A percentile compares a stretch with the other conserved stretches of the same genome.
These are phyloP conservation scores for Sceloporus tristichus DNA, from an alignment of 2,113 vertebrate genomes.

Conservation along the genomic window DNA sequence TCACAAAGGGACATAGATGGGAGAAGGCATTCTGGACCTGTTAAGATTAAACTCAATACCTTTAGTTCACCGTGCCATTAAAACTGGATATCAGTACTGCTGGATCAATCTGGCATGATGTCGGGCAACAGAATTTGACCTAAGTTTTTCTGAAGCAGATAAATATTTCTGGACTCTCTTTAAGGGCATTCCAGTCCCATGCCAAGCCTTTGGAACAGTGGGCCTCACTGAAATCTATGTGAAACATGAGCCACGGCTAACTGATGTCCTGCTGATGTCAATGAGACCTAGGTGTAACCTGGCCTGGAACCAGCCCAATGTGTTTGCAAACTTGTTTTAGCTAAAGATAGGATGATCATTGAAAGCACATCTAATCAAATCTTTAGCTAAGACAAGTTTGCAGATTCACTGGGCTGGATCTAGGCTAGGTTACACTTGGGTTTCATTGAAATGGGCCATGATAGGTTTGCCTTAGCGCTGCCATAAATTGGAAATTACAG, in stretches of 20 bases:
- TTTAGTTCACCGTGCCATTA: background rate
- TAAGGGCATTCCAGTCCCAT: background rate
- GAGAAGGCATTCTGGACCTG: background rate
- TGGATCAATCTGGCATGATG: background rate
- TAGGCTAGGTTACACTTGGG: too few relatives aligned
- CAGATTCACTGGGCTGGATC: too few relatives aligned
- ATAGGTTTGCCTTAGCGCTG: background rate
- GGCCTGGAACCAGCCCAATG: background rate
- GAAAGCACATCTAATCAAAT: too few relatives aligned
- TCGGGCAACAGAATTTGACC: background rate
- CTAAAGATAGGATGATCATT: background rate
- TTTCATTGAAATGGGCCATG: background rate
- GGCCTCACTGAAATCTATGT: background rate
- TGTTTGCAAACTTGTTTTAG: background rate
- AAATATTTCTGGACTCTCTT: background rate
- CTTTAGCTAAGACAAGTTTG: too few relatives aligned
- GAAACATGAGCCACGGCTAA: background rate
- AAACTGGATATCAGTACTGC: background rate
- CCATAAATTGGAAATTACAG: too few relatives aligned
- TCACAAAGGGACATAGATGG: background rate
- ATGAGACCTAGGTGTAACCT: background rate
- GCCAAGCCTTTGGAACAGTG: background rate
- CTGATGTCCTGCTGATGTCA: background rate
- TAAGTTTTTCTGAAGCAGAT: too few relatives aligned
- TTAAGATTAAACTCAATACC: background rate